phyloP scores from a whole-genome alignment of 1,140 invertebrate genomes.

The Conus betulinus region DNA sequence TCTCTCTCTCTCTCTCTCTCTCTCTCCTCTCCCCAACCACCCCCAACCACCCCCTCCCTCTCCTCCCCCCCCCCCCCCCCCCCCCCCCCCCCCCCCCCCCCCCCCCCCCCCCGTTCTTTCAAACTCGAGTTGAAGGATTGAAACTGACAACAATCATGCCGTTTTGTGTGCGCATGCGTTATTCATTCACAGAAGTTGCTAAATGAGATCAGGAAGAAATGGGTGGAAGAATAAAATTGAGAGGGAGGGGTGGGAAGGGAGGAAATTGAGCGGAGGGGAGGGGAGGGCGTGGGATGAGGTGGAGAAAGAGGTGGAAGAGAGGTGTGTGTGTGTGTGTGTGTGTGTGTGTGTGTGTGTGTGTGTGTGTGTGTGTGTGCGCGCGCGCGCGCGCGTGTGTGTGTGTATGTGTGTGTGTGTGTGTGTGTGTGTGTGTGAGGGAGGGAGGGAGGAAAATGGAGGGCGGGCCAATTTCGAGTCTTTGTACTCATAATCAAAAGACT shows the following conservation, averaged over 20 bases:
- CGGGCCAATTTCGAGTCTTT: no score
- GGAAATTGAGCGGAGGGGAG: background rate
- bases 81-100: background rate
- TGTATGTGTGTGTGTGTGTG: background rate
- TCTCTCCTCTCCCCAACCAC: background rate
- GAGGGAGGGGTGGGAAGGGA: background rate
- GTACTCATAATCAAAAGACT: no score
- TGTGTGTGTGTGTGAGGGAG: no score
- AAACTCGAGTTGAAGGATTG: background rate
- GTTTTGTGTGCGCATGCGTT: background rate
- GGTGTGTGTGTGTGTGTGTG: background rate
- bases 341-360: background rate
- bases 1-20: background rate
- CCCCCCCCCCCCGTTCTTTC: background rate
- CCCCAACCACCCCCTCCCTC: background rate
- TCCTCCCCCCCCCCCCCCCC: background rate
- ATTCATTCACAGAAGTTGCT: background rate
- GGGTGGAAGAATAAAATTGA: background rate
- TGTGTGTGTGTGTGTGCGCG: background rate
- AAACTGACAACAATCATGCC: background rate
- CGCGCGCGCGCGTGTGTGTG: no score
- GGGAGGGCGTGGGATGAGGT: background rate
- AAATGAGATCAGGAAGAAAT: slow-evolving; percentile 7
- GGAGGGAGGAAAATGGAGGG: no score
- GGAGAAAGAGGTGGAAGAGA: background rate